Conservation (phyloP, 1,140 invertebrate genomes). For the Carcinoscorpius rotundicauda region DNA sequence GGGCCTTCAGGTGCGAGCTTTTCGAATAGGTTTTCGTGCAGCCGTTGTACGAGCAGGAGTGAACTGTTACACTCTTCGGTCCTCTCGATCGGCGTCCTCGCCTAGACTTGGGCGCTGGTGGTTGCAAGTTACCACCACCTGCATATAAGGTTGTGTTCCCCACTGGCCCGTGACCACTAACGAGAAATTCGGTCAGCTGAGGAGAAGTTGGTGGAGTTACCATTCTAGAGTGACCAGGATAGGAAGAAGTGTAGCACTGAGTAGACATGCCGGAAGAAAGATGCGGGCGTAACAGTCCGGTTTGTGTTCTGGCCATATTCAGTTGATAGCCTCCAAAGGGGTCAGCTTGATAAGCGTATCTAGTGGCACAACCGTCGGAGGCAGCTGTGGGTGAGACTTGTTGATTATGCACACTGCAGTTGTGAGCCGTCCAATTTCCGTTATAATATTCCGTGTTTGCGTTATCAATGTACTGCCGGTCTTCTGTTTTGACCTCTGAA, state of each 20-base stretch:
- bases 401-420: not conserved
- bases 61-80: constrained; percentile 37
- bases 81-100: constrained; percentile 34
- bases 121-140: no score
- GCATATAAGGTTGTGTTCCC: constrained; percentile 6
- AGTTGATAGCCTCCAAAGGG: constrained; percentile 14
- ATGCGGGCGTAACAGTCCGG: constrained; percentile 2
- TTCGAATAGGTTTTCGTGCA: constrained; percentile 58
- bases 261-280: constrained; percentile 6
- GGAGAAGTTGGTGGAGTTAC: constrained; percentile 45
- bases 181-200: constrained; percentile 36
- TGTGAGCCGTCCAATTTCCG: no score
- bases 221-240: constrained; percentile 29
- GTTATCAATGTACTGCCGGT: no score
- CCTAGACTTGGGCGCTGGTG: not conserved
- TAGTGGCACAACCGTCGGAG: constrained; percentile 2
- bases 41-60: constrained; percentile 48
- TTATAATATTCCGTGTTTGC: no score
- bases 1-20: constrained; percentile 54
- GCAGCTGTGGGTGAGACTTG: constrained; percentile 11
- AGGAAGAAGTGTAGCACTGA: constrained; percentile 6
- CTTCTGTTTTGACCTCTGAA: no score
- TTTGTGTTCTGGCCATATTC: constrained; percentile 4
- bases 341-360: constrained; percentile 10
- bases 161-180: constrained; percentile 5